These are phyloP conservation scores for Aphelenchoides bicaudatus DNA, from an alignment of 2,888 invertebrate genomes.

Conservation along the genomic window DNA sequence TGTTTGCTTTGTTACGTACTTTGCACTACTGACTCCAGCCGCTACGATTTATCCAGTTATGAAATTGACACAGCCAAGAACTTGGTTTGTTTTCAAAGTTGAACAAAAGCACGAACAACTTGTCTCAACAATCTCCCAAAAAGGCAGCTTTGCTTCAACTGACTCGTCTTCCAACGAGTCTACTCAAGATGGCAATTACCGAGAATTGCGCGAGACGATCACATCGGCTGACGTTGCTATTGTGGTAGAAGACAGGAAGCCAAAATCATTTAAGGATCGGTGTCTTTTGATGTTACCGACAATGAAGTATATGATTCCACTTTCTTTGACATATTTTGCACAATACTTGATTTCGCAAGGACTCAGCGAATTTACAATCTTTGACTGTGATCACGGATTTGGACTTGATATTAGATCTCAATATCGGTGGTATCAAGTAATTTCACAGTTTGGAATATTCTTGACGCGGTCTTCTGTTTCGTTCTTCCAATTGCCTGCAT, in stretches of 20 bases:
- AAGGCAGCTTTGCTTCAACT: no score
- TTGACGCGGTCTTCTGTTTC: constrained; percentile 78
- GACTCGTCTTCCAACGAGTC: background rate
- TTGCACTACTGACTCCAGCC: constrained; percentile 25
- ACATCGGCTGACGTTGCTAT: no score
- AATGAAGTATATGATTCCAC: constrained; percentile 31
- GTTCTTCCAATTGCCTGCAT: constrained; percentile 68
- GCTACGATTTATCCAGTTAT: constrained; percentile 25
- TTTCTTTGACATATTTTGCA: constrained; percentile 75
- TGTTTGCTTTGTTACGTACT: constrained; percentile 67
- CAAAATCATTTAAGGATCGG: background rate
- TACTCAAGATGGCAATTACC: no score
- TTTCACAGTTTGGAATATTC: constrained; percentile 79
- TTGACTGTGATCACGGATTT: constrained; percentile 53
- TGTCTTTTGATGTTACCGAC: constrained; percentile 4
- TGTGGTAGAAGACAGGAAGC: no score
- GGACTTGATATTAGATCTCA: constrained; percentile 43
- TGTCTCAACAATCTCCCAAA: no score
- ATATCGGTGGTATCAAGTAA: constrained; percentile 50
- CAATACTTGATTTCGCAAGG: constrained; percentile 68
- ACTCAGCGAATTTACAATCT: constrained; percentile 51
- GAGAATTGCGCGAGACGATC: no score
- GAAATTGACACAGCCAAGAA: constrained; percentile 11
- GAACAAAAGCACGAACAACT: no score
- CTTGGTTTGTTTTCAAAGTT: constrained; percentile 15